phyloP scores from a whole-genome alignment of 2,797 vertebrate genomes.

The Ctenosaura bakeri region DNA sequence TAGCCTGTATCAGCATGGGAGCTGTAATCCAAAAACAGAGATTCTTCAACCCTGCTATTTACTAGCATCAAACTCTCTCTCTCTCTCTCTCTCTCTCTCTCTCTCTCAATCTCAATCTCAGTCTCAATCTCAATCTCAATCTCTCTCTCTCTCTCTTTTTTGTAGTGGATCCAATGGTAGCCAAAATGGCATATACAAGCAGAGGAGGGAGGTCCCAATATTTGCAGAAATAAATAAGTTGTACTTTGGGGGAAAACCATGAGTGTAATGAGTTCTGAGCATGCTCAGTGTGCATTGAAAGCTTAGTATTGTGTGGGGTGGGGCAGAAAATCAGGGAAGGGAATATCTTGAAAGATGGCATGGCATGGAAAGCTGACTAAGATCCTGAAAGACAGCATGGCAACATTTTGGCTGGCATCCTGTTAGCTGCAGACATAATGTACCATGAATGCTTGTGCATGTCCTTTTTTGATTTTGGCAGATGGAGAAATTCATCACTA shows the following conservation, averaged over 20 bases:
- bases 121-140: no score
- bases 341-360: no score
- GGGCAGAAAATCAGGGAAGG: background rate
- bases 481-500: no score
- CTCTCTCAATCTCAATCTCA: no score
- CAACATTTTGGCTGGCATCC: no score
- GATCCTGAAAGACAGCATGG: no score
- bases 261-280: background rate
- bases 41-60: background rate
- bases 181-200: background rate
- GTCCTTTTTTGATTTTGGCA: no score
- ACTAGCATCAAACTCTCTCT: background rate
- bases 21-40: background rate
- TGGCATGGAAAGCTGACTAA: no score
- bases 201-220: background rate
- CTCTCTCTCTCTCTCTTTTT: background rate
- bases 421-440: no score
- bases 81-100: no score
- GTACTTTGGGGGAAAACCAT: background rate
- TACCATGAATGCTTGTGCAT: no score
- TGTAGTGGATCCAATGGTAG: background rate
- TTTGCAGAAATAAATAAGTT: background rate
- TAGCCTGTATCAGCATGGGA: background rate
- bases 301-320: background rate
- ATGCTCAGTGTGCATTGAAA: background rate